Evolutionary conservation across 1,140 invertebrate genomes (phyloP), one percentile per base, ranked within the genome.

Genomic region (Lepidurus apus): DNA sequence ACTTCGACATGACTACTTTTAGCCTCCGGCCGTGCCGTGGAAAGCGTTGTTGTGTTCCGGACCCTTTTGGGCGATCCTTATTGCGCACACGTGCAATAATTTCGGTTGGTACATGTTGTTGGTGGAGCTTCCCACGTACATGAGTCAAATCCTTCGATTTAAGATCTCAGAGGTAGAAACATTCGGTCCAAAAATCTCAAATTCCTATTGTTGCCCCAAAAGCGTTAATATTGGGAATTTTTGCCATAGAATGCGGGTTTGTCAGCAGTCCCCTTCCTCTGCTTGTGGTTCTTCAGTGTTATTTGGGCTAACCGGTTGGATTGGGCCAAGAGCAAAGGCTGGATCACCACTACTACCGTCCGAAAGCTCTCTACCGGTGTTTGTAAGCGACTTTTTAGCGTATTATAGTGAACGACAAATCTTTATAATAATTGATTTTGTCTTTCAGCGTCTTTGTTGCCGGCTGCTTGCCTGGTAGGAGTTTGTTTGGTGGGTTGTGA

Each of bases 61-160:
- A 1, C 92, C 95, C 0, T 95, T 98, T 5, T 97, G 94, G 94
- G 95, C 95, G 2, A 95, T 98, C 83, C 89, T 97, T 77, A 85
- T 96, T 24, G 94, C 93, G 0, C 96, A 98, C 84, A 93, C 91
- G 45, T 91, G 93, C 77, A 95, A 95, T 80, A 96, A 98, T 79
- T 98, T 96, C 87, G 93, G 95, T 0, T 97, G 96, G 86, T 98
- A 98, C 86, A 97, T 94, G 5, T 91, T 98, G 73, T 90, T 98
- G 76, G 95, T 95, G 84, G 93, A 96, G 83, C 87, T 98, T 78
- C 97, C 97, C 9, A 96, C 93, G 0, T 99, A 96, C 85, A 93
- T 98, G 90, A 93, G 95, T 82, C 90, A 92, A 83, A 93, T 98
- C 76, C 87, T 98, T 9, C 87, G 93, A 81, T 96, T 93, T 82